A percentile compares a stretch with the other conserved stretches of the same genome.
Evolutionary conservation across 2,797 vertebrate species (phyloP).

Genomic region (Denticeps clupeoides): DNA sequence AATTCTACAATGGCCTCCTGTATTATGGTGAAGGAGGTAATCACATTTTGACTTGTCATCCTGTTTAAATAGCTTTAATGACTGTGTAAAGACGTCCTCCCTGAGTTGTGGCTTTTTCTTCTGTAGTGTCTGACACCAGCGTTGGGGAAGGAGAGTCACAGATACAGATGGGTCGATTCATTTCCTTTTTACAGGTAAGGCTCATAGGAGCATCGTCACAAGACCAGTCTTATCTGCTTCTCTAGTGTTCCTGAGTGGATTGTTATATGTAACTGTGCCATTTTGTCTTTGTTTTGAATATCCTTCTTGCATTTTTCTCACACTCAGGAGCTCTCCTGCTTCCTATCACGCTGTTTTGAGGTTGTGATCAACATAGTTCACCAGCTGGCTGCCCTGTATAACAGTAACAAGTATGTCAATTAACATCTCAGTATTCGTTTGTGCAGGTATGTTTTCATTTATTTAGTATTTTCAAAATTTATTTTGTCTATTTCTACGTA

Average conservation of each 20-base stretch:
- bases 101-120: background rate
- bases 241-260: too few relatives aligned
- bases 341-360: constrained; percentile 88
- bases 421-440: background rate
- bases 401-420: constrained; percentile 79
- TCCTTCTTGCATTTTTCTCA: background rate
- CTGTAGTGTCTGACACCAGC: constrained; percentile 75
- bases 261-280: background rate
- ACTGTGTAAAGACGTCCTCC: background rate
- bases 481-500: constrained; percentile 34
- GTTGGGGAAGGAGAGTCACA: constrained; percentile 90
- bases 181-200: constrained; percentile 89
- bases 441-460: background rate
- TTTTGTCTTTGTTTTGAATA: background rate
- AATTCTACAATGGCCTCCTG: constrained; percentile 94
- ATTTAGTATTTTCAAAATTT: background rate
- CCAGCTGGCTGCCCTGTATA: constrained; percentile 89
- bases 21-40: constrained; percentile 98
- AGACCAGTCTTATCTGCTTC: too few relatives aligned
- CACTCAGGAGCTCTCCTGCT: constrained; percentile 90
- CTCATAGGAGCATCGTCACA: too few relatives aligned
- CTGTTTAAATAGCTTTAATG: background rate
- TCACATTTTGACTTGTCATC: constrained; percentile 18
- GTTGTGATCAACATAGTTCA: constrained; percentile 91
- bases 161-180: constrained; percentile 95